Evolutionary conservation across 1,140 invertebrate species (phyloP).

Genomic region (Euwallacea similis): DNA sequence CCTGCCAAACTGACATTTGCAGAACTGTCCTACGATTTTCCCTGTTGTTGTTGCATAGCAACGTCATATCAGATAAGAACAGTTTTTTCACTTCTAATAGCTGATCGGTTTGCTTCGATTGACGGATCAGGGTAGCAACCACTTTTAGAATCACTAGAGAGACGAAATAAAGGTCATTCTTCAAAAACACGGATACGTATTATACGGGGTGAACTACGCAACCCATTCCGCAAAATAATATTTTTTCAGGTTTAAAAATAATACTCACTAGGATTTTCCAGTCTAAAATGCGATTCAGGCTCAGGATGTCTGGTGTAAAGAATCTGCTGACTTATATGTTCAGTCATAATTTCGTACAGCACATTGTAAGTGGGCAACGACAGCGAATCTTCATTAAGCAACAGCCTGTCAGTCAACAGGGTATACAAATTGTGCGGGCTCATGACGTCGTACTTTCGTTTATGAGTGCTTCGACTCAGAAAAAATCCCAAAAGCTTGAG

Average conservation of each 20-base stretch:
- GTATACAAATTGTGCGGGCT: constrained; percentile 98
- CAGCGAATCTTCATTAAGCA: constrained; percentile 86
- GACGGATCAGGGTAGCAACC: constrained; percentile 93
- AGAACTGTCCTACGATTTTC: constrained; percentile 96
- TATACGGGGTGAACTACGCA: neutral
- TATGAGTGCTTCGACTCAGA: constrained; percentile 91
- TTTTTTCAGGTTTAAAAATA: neutral
- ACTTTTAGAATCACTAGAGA: constrained; percentile 95
- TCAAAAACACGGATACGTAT: neutral
- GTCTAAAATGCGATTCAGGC: constrained; percentile 89
- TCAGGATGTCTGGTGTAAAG: constrained; percentile 88
- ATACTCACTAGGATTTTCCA: constrained; percentile 95
- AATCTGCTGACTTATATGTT: constrained; percentile 94
- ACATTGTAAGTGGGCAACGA: constrained; percentile 96
- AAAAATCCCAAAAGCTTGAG: constrained; percentile 95
- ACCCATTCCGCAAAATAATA: constrained; percentile 9
- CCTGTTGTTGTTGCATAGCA: constrained; percentile 94
- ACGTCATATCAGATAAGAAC: constrained; percentile 96
- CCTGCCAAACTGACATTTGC: constrained; percentile 99
- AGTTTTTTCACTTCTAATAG: constrained; percentile 93
- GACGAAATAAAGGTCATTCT: constrained; percentile 36
- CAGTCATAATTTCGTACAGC: constrained; percentile 98
- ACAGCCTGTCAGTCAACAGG: constrained; percentile 87
- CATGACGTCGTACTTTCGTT: constrained; percentile 98
- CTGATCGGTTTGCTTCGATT: constrained; percentile 91